Conservation (phyloP, 37 sponge, comb jelly and placozoan genomes). For the Beroe ovata region DNA sequence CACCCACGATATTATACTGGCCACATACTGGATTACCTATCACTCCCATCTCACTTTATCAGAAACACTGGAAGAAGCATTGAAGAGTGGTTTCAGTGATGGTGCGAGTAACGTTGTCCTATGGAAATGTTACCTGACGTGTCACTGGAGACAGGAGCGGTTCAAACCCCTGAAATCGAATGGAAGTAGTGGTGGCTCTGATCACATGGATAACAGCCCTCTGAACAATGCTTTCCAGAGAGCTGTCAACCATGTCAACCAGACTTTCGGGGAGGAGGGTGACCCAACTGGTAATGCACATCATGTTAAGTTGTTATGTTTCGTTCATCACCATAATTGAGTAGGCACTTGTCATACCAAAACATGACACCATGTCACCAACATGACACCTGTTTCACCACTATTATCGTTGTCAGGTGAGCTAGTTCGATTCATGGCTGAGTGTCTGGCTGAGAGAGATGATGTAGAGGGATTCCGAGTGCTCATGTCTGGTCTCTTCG, state of each 20-base stretch:
- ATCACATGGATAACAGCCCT: constrained; percentile 27
- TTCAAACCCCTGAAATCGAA: constrained; percentile 59
- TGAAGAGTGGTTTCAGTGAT: constrained; percentile 44
- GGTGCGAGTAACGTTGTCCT: not conserved
- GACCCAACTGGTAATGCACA: constrained; percentile 23
- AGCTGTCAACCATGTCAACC: constrained; percentile 17
- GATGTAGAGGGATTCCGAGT: constrained; percentile 9
- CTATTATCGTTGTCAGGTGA: constrained; percentile 28
- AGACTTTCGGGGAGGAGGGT: constrained; percentile 60
- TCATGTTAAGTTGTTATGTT: too few relatives aligned
- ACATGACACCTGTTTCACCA: not conserved
- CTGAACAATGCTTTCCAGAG: constrained; percentile 38
- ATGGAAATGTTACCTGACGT: constrained; percentile 25
- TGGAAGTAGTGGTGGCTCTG: not conserved
- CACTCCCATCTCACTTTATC: not conserved
- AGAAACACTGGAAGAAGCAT: constrained; percentile 49
- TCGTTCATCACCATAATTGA: too few relatives aligned
- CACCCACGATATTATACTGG: too few relatives aligned
- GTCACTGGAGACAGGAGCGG: constrained; percentile 66
- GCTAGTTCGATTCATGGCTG: constrained; percentile 24
- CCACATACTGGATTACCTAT: too few relatives aligned
- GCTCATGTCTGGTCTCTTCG: constrained; percentile 43
- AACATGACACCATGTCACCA: too few relatives aligned
- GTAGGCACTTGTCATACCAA: too few relatives aligned
- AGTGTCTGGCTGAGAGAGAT: constrained; percentile 32